A percentile compares a stretch with the other conserved stretches of the same genome.
Evolutionary conservation across 1,140 invertebrate species (phyloP).

Genomic region (Drosophila repletoides): DNA sequence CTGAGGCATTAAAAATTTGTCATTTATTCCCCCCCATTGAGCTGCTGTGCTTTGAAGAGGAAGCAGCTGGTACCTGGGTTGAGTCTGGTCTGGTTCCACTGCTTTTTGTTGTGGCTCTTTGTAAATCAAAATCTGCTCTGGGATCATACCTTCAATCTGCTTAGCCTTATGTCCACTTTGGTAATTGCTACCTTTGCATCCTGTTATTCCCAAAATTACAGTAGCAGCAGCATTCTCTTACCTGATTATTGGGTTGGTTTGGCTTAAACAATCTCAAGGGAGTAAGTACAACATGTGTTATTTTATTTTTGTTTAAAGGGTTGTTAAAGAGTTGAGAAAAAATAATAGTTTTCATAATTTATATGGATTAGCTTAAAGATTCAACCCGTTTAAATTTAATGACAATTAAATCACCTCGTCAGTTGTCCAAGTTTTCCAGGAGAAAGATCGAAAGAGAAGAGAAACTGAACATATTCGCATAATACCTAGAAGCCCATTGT

Average conservation of each 20-base stretch:
- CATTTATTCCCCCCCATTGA: constrained; percentile 52
- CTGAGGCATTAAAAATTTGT: constrained; percentile 79
- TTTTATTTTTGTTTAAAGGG: not conserved
- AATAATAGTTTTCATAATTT: constrained; percentile 1
- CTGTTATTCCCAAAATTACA: constrained; percentile 17
- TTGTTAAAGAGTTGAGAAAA: not conserved
- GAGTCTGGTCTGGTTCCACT: no score
- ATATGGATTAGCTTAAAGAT: no score
- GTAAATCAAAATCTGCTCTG: constrained; percentile 31
- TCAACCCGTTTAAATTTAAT: no score
- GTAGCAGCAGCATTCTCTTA: constrained; percentile 3
- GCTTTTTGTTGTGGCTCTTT: constrained; percentile 14
- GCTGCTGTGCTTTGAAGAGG: constrained; percentile 39
- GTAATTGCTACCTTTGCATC: constrained; percentile 56
- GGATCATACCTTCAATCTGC: constrained; percentile 26
- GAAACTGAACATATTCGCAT: no score
- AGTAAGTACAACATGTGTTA: constrained; percentile 8
- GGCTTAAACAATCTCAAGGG: not conserved
- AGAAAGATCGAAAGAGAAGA: no score
- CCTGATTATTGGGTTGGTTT: constrained; percentile 3
- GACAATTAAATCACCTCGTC: no score
- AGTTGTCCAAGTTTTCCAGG: no score
- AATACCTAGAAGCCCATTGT: no score
- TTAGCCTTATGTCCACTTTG: constrained; percentile 40
- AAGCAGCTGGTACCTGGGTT: constrained; percentile 65